Percentiles rank a stretch among this genome's conserved stretches.
Conservation (phyloP, 2,888 invertebrate species). For the Erpobdella octoculata region DNA sequence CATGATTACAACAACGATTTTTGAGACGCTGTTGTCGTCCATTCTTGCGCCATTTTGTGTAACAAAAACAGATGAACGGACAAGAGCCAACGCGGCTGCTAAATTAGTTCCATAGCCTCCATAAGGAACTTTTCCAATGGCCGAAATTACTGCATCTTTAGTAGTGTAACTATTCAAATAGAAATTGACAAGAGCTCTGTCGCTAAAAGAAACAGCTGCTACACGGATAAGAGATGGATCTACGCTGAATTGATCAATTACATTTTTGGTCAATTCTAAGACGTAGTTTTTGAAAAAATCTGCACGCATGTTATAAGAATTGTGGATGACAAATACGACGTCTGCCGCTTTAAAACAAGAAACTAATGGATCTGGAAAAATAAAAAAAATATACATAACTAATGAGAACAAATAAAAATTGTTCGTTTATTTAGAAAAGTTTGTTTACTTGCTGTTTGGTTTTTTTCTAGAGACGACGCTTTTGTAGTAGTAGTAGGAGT, state of each 20-base stretch:
- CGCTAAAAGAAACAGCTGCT: conserved; percentile 27
- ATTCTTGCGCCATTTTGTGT: conserved; percentile 19
- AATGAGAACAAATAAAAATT: neutral
- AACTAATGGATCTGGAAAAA: neutral
- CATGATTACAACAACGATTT: conserved; percentile 15
- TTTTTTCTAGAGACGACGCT: no score
- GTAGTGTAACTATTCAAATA: conserved; percentile 21
- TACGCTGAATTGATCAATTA: conserved; percentile 13
- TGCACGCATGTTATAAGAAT: conserved; percentile 26
- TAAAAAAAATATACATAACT: neutral
- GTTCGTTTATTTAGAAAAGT: neutral
- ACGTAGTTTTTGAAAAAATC: conserved; percentile 21
- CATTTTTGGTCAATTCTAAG: conserved; percentile 20
- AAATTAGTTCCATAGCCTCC: conserved; percentile 12
- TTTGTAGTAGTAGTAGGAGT: no score
- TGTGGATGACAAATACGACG: conserved; percentile 26
- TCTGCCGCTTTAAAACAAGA: conserved; percentile 14
- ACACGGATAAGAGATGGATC: conserved; percentile 10
- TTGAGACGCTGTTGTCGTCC: neutral
- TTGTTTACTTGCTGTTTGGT: neutral
- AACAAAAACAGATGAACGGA: conserved; percentile 8
- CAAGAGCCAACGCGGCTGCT: conserved; percentile 19
- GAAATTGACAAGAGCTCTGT: conserved; percentile 13
- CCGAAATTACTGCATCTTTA: neutral
- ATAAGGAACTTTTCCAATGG: conserved; percentile 7